phyloP scores from a whole-genome alignment of 2,113 vertebrate species.

The Gymnocephalus cernua region DNA sequence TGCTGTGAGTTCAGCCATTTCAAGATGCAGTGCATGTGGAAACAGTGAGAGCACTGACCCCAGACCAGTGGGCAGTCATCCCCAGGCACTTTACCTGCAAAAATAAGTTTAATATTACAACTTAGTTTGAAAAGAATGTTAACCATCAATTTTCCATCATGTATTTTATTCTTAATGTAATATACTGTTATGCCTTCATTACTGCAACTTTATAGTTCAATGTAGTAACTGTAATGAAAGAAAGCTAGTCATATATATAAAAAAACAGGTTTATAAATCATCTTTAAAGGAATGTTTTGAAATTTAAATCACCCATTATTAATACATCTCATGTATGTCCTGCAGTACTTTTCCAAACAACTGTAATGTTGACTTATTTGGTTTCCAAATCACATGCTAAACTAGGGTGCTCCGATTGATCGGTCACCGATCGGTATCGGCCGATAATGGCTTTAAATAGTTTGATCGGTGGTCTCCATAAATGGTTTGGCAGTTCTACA shows the following conservation, averaged over 20 bases:
- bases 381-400: not conserved
- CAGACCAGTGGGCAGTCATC: constrained; percentile 98
- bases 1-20: constrained; percentile 99
- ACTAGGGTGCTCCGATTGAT: too few relatives aligned
- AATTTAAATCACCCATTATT: not conserved
- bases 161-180: not conserved
- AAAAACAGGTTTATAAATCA: not conserved
- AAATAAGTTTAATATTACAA: constrained; percentile 13
- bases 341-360: not conserved
- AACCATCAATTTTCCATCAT: too few relatives aligned
- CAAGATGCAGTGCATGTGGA: constrained; percentile 99
- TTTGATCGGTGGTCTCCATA: too few relatives aligned
- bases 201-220: not conserved
- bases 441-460: too few relatives aligned
- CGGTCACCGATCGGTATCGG: too few relatives aligned
- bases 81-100: constrained; percentile 94
- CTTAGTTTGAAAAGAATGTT: not conserved
- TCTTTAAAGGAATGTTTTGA: not conserved
- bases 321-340: not conserved
- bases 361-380: not conserved
- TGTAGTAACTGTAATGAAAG: not conserved
- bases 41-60: constrained; percentile 98
- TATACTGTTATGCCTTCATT: not conserved
- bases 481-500: too few relatives aligned
- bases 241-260: not conserved